Evolutionary conservation across 2,888 invertebrate species (phyloP), one percentile per base, ranked within the genome.

Genomic region (Podabrus alpinus): DNA sequence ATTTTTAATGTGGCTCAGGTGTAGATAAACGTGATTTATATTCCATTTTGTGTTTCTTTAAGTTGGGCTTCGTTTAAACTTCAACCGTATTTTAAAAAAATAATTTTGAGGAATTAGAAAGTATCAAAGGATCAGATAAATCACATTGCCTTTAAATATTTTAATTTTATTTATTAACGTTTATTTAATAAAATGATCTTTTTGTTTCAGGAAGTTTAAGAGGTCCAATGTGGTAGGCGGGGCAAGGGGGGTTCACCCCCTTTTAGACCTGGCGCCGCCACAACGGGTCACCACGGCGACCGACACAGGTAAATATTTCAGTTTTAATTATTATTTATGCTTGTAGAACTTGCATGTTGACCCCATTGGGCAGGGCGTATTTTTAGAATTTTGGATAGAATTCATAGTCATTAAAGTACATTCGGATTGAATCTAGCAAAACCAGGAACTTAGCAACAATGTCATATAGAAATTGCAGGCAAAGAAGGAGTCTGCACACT

Each of bases 231-330:
- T 86, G 86, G 86, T 87, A 87, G 87, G 86, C 87, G 86, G 84
- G 86, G 86, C 83, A 83, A 84, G 85, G 87, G 87, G 86, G 86
- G 84, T 80, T 79, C 81, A 80, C 86, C 87, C 87, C 87, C 87
- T 86, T 85, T 84, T 83, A 85, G 86, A 86, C 86, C 87, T 87
- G 87, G 87, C 87, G 87, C 86, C 87, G 85, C 86, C 87, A 87
- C 85, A 84, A 87, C 87, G 87, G 88, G 87, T 86, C 87, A 87
- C 84, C 85, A 88, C 88, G 88, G 86, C 87, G 86, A 86, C 87
- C 87, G 85, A 84, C 84, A 88, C 87, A 88, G 87, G 88, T 87
- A 83, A 82, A 80, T 77, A 61, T 19, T n/a, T 59, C 0, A 69
- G n/a, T 69, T 45, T 45, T 45, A n/a, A n/a, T n/a, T 4, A 29